Evolutionary conservation across 2,797 vertebrate species (phyloP), one percentile per base, ranked within the genome.

Genomic region (Gallinago nigripennis): DNA sequence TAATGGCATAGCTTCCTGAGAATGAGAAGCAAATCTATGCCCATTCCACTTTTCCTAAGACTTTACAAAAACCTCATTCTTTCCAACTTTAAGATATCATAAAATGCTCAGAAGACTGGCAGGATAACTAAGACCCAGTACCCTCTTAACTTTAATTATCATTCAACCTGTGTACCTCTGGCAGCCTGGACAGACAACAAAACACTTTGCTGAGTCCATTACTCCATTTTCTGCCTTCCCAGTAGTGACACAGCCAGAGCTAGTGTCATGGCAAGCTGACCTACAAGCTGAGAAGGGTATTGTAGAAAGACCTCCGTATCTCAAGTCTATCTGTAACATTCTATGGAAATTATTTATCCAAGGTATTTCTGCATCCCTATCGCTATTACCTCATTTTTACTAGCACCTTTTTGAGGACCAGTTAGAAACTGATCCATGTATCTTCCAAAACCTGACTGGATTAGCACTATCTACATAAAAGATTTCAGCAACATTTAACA

Each of bases 401-500:
- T 53, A 37, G 39, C 23, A 31, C 37, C 43, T 63, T 64, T 85
- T 33, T 27, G 69, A 88, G 66, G 51, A 73, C 13, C 19, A 71
- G 2, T 89, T 91, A 93, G 79, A 78, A 93, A 35, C 41, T 37
- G 54, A 35, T 46, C 73, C 35, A 12, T 89, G 1, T 46, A n/a
- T 92, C 72, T 83, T 87, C 57, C 35, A 64, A 39, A 33, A 86
- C 54, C 54, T 1, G 0, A 57, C 50, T 65, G 66, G 57, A 78
- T 94, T 87, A 81, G 20, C 64, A 46, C 18, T 85, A 33, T 68
- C 45, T 80, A 53, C 61, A 43, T 68, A 58, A 96, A 85, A 89
- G 46, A 71, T 91, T 89, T 87, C 82, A 89, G 61, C 65, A 81
- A 57, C 45, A 78, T 70, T 88, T 93, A 88, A 79, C 46, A 92